These are phyloP conservation scores for Periophthalmus magnuspinnatus DNA, from an alignment of 2,797 vertebrate species.

Conservation along the genomic window DNA sequence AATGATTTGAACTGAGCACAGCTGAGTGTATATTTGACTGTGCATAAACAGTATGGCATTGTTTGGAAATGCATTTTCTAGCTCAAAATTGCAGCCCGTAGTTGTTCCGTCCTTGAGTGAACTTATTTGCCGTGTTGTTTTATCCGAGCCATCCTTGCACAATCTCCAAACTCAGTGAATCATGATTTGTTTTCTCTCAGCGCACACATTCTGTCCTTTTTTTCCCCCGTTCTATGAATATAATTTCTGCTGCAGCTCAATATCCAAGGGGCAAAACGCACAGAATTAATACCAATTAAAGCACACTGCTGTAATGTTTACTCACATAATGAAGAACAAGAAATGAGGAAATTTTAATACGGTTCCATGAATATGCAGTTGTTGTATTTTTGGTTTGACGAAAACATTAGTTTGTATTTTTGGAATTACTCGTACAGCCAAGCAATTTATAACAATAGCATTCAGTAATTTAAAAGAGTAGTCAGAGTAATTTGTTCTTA, in stretches of 20 bases:
- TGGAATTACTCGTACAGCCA: constrained; percentile 7
- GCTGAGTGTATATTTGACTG: constrained; percentile 1
- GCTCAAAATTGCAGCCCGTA: constrained; percentile 7
- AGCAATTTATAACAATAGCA: constrained; percentile 11
- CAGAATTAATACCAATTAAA: constrained; percentile 71
- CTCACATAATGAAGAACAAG: constrained; percentile 69
- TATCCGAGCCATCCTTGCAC: constrained; percentile 34
- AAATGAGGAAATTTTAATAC: constrained; percentile 55
- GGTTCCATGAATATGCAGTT: constrained; percentile 55
- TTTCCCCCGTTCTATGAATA: constrained; percentile 2
- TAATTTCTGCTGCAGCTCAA: constrained; percentile 38
- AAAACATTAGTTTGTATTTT: constrained; percentile 33
- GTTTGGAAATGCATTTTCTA: constrained; percentile 17
- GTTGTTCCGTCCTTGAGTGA: constrained; percentile 19
- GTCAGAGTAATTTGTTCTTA: neutral
- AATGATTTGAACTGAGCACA: neutral
- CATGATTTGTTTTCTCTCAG: constrained; percentile 40
- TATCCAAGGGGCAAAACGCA: constrained; percentile 59
- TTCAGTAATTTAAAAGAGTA: neutral
- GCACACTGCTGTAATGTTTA: constrained; percentile 56
- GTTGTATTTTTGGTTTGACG: constrained; percentile 29
- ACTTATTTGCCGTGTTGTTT: constrained; percentile 36
- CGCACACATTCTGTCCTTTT: constrained; percentile 15
- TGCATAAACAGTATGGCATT: constrained; percentile 20
- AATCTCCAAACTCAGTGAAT: constrained; percentile 27